Base-by-base conservation (phyloP, 2,797 vertebrate genomes). In the Sebastes cheni region DNA sequence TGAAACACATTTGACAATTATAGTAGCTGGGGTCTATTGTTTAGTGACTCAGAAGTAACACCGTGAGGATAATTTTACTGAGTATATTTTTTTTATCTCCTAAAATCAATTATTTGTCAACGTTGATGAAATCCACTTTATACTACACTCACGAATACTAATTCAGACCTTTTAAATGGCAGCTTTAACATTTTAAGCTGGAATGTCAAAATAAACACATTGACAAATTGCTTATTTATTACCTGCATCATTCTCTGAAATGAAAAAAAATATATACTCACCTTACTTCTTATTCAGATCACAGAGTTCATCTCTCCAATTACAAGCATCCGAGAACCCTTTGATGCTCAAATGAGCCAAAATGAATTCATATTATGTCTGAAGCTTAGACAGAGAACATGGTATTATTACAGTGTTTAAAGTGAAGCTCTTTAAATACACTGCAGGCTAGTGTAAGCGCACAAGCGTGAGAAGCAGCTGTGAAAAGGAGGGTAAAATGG, bases 261-360 rank as follows among this genome's bases (percentile, higher is more conserved):
- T 42, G 36, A 66, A 25, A 32, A 32, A 34, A 6, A 62, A 67
- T 10, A 7, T 7, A 72, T 30, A 5, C 18, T 39, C 20, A 25
- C 6, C 29, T 80, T 56, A 25, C 30, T 65, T 72, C 54, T 64
- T 67, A 66, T 72, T 25, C 59, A 75, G 34, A 56, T 75, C 58
- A 61, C 39, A 67, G 46, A 64, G 75, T 86, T 88, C 66, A 82
- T 77, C 50, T 67, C 55, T 76, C 67, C 83, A 84, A 69, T 86
- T 87, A 88, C 56, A 69, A 79, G 67, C 32, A 65, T 67, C 68
- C 65, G 55, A 84, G 62, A 64, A 12, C 55, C 36, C 36, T 42
- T 72, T 18, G 39, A 88, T 86, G 82, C 74, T 74, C 50, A 85
- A 85, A 80, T 87, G 83, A 68, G 72, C 56, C 72, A 23, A 71